Evolutionary conservation across 1,140 invertebrate genomes (phyloP).

Genomic region (Meteorus sp.): DNA sequence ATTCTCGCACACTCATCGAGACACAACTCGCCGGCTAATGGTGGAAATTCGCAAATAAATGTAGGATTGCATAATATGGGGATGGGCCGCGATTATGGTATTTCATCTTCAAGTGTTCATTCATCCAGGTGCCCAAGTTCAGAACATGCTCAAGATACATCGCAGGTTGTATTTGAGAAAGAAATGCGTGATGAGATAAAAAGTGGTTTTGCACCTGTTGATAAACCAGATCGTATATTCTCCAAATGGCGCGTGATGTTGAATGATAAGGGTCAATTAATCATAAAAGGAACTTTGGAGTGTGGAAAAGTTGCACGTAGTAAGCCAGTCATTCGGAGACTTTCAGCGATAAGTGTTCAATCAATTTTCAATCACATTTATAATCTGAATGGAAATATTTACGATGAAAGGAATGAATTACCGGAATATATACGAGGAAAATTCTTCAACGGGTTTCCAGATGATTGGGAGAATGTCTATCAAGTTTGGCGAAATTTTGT

Average conservation of each 20-base stretch:
- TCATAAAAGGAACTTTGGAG: constrained; percentile 45
- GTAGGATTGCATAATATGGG: neutral
- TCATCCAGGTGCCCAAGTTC: constrained; percentile 8
- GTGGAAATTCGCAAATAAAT: neutral
- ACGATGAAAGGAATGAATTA: constrained; percentile 41
- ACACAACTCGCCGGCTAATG: constrained; percentile 3
- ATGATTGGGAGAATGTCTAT: constrained; percentile 52
- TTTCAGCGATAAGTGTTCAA: constrained; percentile 32
- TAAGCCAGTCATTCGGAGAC: constrained; percentile 43
- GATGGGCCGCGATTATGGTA: neutral
- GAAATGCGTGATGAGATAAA: neutral
- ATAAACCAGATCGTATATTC: constrained; percentile 31
- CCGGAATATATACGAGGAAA: constrained; percentile 48
- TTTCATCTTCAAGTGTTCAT: constrained; percentile 7
- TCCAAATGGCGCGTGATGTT: constrained; percentile 42
- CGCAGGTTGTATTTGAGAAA: neutral
- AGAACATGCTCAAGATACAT: neutral
- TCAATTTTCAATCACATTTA: constrained; percentile 46
- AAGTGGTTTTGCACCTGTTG: neutral
- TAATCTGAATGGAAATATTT: constrained; percentile 40
- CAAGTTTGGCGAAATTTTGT: constrained; percentile 45
- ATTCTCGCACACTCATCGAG: constrained; percentile 1
- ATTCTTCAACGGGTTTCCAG: constrained; percentile 53
- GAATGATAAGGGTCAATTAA: constrained; percentile 36
- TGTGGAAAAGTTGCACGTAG: constrained; percentile 41